Evolutionary conservation across 2,113 vertebrate species (phyloP).

Genomic region (Neomonachus schauinslandi): DNA sequence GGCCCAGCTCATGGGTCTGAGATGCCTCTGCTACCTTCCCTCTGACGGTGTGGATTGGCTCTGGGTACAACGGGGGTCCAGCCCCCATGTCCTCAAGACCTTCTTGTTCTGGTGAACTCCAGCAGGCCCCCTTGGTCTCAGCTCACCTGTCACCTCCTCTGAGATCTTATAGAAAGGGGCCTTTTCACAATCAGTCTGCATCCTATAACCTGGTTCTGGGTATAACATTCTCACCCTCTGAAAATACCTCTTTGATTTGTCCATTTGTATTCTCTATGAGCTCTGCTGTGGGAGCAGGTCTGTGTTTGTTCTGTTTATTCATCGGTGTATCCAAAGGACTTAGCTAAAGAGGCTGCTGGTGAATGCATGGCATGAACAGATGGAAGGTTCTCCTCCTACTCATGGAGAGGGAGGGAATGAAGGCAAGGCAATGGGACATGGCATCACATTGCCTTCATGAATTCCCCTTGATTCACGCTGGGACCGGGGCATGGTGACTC

Average conservation of each 20-base stretch:
- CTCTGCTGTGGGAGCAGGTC: not conserved
- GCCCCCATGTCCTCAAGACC: too few species aligned
- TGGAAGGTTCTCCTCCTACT: not conserved
- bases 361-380: rapidly evolving
- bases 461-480: too few species aligned
- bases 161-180: not conserved
- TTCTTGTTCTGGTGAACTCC: not conserved
- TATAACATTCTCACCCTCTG: too few species aligned
- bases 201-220: rapidly evolving
- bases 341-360: not conserved
- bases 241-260: too few species aligned
- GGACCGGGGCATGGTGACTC: not conserved
- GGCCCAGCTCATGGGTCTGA: not conserved
- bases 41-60: rapidly evolving
- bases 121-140: not conserved
- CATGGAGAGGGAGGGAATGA: rapidly evolving
- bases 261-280: not conserved
- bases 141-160: not conserved
- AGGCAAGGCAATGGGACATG: rapidly evolving
- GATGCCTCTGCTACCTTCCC: not conserved
- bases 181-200: not conserved
- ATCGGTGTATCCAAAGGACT: too few species aligned
- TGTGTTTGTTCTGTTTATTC: not conserved
- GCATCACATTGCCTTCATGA: rapidly evolving
- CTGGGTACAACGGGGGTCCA: rapidly evolving